Evolutionary conservation across 2,888 invertebrate genomes (phyloP).

Genomic region (Diplazon laetatorius): DNA sequence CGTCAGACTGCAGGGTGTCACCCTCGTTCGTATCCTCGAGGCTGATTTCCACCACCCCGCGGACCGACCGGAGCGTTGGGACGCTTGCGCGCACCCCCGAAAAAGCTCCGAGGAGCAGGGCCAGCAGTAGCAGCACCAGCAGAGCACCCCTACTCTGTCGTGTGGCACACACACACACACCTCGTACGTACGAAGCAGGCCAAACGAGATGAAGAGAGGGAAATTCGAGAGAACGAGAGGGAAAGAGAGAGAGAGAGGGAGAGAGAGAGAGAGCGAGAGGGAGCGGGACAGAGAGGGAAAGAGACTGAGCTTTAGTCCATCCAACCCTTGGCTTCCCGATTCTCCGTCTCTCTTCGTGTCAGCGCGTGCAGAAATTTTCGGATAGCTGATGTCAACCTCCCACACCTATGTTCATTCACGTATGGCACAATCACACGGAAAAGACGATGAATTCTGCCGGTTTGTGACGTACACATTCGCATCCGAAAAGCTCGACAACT

Average conservation of each 20-base stretch:
- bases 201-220: conserved; percentile 55
- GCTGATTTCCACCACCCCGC: conserved; percentile 70
- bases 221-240: too few relatives aligned
- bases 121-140: conserved; percentile 34
- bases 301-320: conserved; percentile 43
- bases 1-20: conserved; percentile 82
- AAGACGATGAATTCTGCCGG: conserved; percentile 30
- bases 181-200: conserved; percentile 51
- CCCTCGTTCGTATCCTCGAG: conserved; percentile 77
- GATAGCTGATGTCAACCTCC: conserved; percentile 1
- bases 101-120: conserved; percentile 58
- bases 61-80: conserved; percentile 40
- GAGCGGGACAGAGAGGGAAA: conserved; percentile 8
- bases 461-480: conserved; percentile 37
- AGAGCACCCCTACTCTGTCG: conserved; percentile 24
- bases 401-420: background rate
- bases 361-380: conserved; percentile 50
- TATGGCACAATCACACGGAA: background rate
- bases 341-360: conserved; percentile 23
- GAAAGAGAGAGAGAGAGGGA: too few relatives aligned
- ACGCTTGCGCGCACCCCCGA: conserved; percentile 65
- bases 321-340: conserved; percentile 35
- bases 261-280: too few relatives aligned
- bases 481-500: conserved; percentile 56
- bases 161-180: conserved; percentile 57